Base-by-base conservation (phyloP, 1,140 invertebrate species). In the Andricus grossulariae region DNA sequence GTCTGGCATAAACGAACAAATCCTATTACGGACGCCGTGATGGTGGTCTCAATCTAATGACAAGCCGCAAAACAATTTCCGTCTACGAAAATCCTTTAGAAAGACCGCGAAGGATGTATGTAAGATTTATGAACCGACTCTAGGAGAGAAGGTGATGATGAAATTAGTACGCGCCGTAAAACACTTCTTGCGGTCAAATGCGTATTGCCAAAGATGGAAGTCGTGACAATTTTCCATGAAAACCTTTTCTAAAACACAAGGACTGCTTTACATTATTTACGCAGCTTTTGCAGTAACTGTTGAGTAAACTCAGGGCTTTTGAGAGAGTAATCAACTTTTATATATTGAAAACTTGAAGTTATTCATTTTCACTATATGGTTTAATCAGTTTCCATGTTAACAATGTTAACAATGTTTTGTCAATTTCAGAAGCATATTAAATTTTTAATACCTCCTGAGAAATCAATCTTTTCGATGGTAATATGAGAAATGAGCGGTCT, bases 151-250 rank as follows among this genome's bases (percentile, higher is more conserved):
- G 60, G 25, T 16, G 21, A 66, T 66, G 60, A 66, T 45, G 60
- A 66, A 66, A 66, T 66, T 66, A 66, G 25, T 66, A 66, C 60
- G 15, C 60, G 39, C 32, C 60, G 60, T 66, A 45, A 60, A 66
- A 39, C 60, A 66, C 60, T 66, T 66, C 25, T 39, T 66, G 25
- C 1, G 60, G 60, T 66, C 25, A 39, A 66, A 66, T 39, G 21
- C 39, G 39, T 66, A 5, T 66, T 45, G 57, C 25, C 32, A n/a
- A 66, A 66, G 21, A 45, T 32, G 21, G 32, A 66, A 66, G 21
- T 39, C 2, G 32, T 66, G 57, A 66, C 32, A 66, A 66, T 66
- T 66, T 66, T 39, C 25, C 32, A 66, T 39, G 32, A 66, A 39
- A 39, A 66, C 32, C 15, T 32, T 32, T 13, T 11, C 10, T 45